Evolutionary conservation across 2,888 invertebrate genomes (phyloP).

Genomic region (Clunio marinus): DNA sequence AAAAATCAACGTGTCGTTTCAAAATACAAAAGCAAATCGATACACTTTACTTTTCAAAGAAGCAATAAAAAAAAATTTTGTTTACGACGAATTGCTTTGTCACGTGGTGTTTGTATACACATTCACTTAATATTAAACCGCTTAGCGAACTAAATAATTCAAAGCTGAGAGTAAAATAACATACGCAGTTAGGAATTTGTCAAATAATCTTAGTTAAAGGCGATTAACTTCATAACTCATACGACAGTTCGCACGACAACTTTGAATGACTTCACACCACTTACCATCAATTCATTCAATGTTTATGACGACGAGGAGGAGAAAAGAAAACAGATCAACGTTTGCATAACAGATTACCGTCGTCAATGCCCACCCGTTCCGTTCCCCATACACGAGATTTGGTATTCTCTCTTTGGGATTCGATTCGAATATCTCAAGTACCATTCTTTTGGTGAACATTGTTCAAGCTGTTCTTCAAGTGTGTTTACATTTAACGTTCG

Average conservation of each 20-base stretch:
- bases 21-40: slow-evolving; percentile 5
- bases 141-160: no score
- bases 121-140: no score
- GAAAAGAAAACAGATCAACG: no score
- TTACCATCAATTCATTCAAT: not conserved
- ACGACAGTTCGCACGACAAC: not conserved
- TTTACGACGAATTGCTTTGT: no score
- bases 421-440: not conserved
- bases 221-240: no score
- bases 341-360: slow-evolving; percentile 2
- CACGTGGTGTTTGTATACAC: no score
- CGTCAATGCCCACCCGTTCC: slow-evolving; percentile 6
- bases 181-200: no score
- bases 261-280: not conserved
- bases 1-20: not conserved
- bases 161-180: no score
- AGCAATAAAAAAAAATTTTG: no score
- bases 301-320: no score
- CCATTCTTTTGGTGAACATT: not conserved
- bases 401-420: not conserved
- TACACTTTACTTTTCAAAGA: not conserved
- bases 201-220: no score
- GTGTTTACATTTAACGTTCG: slow-evolving; percentile 9
- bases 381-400: not conserved
- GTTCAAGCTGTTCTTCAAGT: slow-evolving; percentile 6